Base-by-base conservation (phyloP, 2,888 invertebrate genomes). In the Mesorhabditis sp. region DNA sequence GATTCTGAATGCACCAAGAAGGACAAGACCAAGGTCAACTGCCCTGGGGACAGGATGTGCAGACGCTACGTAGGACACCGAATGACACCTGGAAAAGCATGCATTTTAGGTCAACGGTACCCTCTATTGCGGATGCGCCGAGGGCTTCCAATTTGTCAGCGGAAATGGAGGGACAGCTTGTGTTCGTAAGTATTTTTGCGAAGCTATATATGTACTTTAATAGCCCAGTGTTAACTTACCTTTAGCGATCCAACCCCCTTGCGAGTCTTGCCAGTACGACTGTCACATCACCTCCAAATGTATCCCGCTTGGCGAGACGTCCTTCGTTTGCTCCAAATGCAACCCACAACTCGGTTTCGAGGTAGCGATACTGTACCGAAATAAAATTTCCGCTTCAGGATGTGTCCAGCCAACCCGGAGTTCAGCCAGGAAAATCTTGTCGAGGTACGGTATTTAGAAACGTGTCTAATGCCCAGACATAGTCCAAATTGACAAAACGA, bases 371-470 rank as follows among this genome's bases (percentile, higher is more conserved):
- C 7, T n/a, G n/a, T 13, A 13, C 7, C 7, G 1, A 50, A 50
- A 13, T 50, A 13, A 50, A 50, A 50, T 50, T 50, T 13, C 7
- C 1, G 10, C 7, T 50, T 50, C n/a, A 50, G 58, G 58, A 50
- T n/a, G 58, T 50, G 7, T 50, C 58, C 58, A 50, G 7, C n/a
- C 58, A 50, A 50, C 58, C 58, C 2, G 58, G 58, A 50, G 58
- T 50, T 10, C 58, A 50, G 58, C 58, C 58, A 50, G 58, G 58
- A 50, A 50, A 50, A n/a, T 50, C 58, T 10, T 50, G 58, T n/a
- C 7, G 58, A 50, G 58, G 58, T 50, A 13, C 1, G 58, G 7
- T 1, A 13, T 50, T 50, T 28, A 28, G 28, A 28, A 28, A 28
- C 28, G 28, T 28, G 1, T 1, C 28, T 2, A 2, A 1, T 28